phyloP scores from a whole-genome alignment of 1,140 invertebrate species.

The Oppia nitens region DNA sequence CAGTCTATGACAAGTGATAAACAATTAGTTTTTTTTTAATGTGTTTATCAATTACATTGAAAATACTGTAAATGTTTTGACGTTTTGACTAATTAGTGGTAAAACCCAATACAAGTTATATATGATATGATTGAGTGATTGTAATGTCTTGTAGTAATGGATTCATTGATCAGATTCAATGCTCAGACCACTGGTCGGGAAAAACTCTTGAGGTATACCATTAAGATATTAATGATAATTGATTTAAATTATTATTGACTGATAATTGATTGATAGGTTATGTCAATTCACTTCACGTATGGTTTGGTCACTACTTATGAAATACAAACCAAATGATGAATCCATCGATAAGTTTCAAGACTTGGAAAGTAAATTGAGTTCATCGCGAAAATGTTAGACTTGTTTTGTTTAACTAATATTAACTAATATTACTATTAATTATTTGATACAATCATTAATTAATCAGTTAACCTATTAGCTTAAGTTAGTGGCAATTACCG shows the following conservation, averaged over 20 bases:
- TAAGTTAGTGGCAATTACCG: no score
- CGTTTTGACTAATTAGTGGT: neutral
- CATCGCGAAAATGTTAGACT: constrained; percentile 47
- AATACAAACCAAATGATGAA: constrained; percentile 28
- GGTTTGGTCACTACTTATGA: constrained; percentile 43
- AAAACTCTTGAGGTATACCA: constrained; percentile 19
- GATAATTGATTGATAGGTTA: constrained; percentile 34
- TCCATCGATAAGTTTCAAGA: constrained; percentile 42
- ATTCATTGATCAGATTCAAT: constrained; percentile 17
- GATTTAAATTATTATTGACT: neutral
- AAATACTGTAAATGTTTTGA: no score
- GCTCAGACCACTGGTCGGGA: constrained; percentile 17
- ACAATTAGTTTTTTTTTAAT: no score
- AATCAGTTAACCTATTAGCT: no score
- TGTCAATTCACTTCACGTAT: constrained; percentile 48
- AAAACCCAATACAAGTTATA: neutral
- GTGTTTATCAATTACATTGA: no score
- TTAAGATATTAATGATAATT: neutral
- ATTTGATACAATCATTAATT: no score
- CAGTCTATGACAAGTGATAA: no score
- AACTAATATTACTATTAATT: no score
- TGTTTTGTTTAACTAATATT: constrained; percentile 2
- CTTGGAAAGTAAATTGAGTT: constrained; percentile 47
- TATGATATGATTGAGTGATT: neutral
- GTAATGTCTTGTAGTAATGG: constrained; percentile 12